Evolutionary conservation across 2,113 vertebrate genomes (phyloP), one percentile per base, ranked within the genome.

Genomic region (Megatriorchis doriae): DNA sequence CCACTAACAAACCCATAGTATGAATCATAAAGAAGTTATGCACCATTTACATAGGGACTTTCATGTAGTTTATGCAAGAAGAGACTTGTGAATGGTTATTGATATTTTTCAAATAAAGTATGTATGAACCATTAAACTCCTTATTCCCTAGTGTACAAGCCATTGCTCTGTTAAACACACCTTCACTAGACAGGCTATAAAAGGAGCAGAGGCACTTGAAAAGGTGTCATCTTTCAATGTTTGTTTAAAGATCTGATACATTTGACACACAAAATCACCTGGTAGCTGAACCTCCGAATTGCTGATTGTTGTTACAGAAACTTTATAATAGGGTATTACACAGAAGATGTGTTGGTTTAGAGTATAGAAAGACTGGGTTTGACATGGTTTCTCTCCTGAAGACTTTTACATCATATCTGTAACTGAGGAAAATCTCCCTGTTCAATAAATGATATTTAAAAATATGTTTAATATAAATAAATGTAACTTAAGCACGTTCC

Each of bases 91-190:
- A 98, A 98, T 96, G 81, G 93, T 98, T 98, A 98, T 95, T 98
- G 97, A 98, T 97, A 98, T 97, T 98, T 98, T 98, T 97, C 94
- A 97, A 96, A 98, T 98, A 96, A 97, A 97, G 95, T 97, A 93
- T 97, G 96, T 96, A 98, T 97, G 98, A 98, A 97, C 96, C 97
- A 98, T 98, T 98, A 98, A 98, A 96, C 89, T 97, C 56, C 82
- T 91, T 96, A 96, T 97, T 98, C 94, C 81, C 75, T 20, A 75
- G 88, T 90, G 95, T 95, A 91, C 88, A 98, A 97, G 61, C 58
- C 92, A 96, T 94, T 96, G 95, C 94, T 97, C 94, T 93, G 93
- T 95, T 96, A 97, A 95, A 90, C 68, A 91, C 56, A 90, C 79
- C 88, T 97, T 94, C 81, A 88, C 55, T 86, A 85, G 55, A 87